Percentiles rank a stretch among this genome's conserved stretches.
phyloP scores from a whole-genome alignment of 2,797 vertebrate species.

The Acanthurus leucopareius region DNA sequence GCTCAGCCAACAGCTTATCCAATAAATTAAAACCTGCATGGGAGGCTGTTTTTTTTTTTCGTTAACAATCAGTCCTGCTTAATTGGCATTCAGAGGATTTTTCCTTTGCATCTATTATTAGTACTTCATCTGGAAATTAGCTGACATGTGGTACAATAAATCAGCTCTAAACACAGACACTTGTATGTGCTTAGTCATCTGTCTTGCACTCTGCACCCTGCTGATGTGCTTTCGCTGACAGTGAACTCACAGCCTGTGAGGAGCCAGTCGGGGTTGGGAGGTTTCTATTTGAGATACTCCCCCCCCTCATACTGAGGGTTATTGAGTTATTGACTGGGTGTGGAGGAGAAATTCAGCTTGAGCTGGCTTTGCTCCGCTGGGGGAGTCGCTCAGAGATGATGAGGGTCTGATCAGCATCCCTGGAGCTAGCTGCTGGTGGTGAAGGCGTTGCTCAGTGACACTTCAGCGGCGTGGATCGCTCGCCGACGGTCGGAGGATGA shows the following conservation, averaged over 20 bases:
- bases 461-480: constrained; percentile 18
- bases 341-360: constrained; percentile 15
- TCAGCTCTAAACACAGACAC: constrained; percentile 29
- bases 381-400: constrained; percentile 4
- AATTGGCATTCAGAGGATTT: constrained; percentile 53
- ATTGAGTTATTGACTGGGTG: constrained; percentile 29
- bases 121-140: constrained; percentile 49
- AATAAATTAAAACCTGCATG: constrained; percentile 49
- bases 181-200: constrained; percentile 47
- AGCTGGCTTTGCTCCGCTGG: not conserved
- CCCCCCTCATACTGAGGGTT: constrained; percentile 12
- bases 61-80: constrained; percentile 32
- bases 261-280: constrained; percentile 10
- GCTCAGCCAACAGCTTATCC: constrained; percentile 31
- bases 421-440: too few species aligned
- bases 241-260: constrained; percentile 9
- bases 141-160: constrained; percentile 44
- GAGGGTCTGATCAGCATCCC: constrained; percentile 1
- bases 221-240: constrained; percentile 30
- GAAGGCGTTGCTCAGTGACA: constrained; percentile 15
- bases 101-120: constrained; percentile 35
- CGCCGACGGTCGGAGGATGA: constrained; percentile 7
- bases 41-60: constrained; percentile 1
- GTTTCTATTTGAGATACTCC: constrained; percentile 15
- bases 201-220: constrained; percentile 30